Evolutionary conservation across 2,797 vertebrate species (phyloP).

Genomic region (Acanthurus leucopareius): DNA sequence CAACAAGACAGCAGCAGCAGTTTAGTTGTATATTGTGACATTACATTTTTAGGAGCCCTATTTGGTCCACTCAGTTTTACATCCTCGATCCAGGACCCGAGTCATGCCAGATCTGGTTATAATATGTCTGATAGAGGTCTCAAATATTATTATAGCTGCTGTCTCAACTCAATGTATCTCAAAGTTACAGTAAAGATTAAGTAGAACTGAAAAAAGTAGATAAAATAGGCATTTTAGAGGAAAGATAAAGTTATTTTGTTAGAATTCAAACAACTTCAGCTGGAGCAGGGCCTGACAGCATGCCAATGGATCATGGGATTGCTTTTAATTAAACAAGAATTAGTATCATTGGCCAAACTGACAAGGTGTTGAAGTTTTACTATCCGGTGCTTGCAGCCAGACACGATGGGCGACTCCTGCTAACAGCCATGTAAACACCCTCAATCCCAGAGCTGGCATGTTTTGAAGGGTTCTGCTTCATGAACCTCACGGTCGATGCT

Average conservation of each 20-base stretch:
- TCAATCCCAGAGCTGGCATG: neutral
- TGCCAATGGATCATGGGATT: neutral
- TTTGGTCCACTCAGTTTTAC: neutral
- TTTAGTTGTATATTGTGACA: neutral
- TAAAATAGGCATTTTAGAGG: neutral
- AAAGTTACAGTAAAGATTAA: no score
- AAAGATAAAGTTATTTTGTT: neutral
- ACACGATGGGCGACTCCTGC: slow-evolving; percentile 21
- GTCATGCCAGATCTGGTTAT: no score
- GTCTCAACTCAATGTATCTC: no score
- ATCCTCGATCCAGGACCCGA: neutral
- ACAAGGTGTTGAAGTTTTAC: slow-evolving; percentile 13
- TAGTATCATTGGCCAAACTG: slow-evolving; percentile 14
- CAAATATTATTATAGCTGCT: no score
- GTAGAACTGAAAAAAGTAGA: neutral
- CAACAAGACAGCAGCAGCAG: neutral
- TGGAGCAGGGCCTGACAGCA: neutral
- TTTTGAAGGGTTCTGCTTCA: slow-evolving; percentile 43
- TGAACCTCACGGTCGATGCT: slow-evolving; percentile 26
- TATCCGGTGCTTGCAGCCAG: neutral
- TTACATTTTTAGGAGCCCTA: neutral
- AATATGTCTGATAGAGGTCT: neutral
- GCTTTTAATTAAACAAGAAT: slow-evolving; percentile 1
- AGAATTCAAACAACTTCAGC: neutral
- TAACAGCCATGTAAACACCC: slow-evolving; percentile 36